A percentile compares a stretch with the other conserved stretches of the same genome.
These are phyloP conservation scores for Lamellibrachia satsuma DNA, from an alignment of 2,888 invertebrate genomes.

Conservation along the genomic window DNA sequence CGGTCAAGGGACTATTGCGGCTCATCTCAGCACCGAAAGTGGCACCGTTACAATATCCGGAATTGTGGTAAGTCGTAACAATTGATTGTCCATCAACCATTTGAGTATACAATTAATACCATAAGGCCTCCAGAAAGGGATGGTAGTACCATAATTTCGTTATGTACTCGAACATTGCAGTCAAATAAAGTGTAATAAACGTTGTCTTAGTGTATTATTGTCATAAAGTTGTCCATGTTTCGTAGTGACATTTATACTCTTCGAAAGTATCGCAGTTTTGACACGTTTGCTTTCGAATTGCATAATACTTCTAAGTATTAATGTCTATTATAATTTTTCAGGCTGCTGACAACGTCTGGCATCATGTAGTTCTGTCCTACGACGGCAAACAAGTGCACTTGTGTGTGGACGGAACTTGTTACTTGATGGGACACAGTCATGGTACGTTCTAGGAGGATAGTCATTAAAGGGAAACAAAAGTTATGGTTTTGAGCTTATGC, in stretches of 20 bases:
- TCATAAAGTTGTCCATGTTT: neutral
- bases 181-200: neutral
- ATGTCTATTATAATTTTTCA: neutral
- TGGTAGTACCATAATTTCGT: too few species aligned
- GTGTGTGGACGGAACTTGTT: neutral
- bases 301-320: neutral
- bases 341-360: neutral
- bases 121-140: neutral
- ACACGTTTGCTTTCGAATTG: neutral
- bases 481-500: too few species aligned
- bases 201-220: neutral
- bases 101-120: neutral
- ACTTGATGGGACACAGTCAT: neutral
- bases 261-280: neutral
- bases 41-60: neutral
- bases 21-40: neutral
- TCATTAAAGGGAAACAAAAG: neutral
- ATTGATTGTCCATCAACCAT: neutral
- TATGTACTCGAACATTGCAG: too few species aligned
- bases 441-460: neutral
- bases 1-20: neutral
- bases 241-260: neutral
- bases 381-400: neutral
- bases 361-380: conserved; percentile 10
- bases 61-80: neutral